Evolutionary conservation across 2,888 invertebrate genomes (phyloP), one percentile per base, ranked within the genome.

Genomic region (Dermolepida albohirtum): DNA sequence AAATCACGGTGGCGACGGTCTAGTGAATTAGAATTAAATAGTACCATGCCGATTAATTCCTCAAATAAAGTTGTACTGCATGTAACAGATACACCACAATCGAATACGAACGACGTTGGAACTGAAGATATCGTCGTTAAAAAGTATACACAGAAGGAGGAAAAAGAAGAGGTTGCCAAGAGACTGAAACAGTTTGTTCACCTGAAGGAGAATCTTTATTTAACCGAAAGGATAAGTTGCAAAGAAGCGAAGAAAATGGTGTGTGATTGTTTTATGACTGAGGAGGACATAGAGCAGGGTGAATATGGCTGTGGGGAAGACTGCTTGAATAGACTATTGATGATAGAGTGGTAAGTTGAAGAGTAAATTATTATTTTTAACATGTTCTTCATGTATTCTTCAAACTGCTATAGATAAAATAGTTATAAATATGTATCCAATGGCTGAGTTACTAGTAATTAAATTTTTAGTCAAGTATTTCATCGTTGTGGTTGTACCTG

Each of bases 311-410:
- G 98, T 82, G 97, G 96, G 0, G 96, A 96, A 79, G 96, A 97
- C 84, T 98, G 98, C 83, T 88, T 98, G 40, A 98, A 98, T 86
- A 90, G 97, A 79, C 87, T 98, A 80, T 89, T 98, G n/a, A 95
- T 97, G 93, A 97, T 98, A 80, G 98, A 98, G 88, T 98, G 96
- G 95, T 95, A 86, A 84, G 83, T 76, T n/a, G n/a, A 69, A 66
- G 68, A 22, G 22, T 22, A 22, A 22, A 22, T 22, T 22, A 4
- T 22, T 22, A 4, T 22, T 22, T 22, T 4, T 1, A 22, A 22
- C 22, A 22, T n/a, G n/a, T n/a, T n/a, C n/a, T n/a, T n/a, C n/a
- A n/a, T n/a, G n/a, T n/a, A n/a, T 22, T 22, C 22, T 22, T 22
- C 4, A 4, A 22, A 22, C 4, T 22, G 4, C 4, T 22, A 2